These are phyloP conservation scores for Corydoras maculifer DNA, from an alignment of 2,113 vertebrate genomes.

Conservation along the genomic window DNA sequence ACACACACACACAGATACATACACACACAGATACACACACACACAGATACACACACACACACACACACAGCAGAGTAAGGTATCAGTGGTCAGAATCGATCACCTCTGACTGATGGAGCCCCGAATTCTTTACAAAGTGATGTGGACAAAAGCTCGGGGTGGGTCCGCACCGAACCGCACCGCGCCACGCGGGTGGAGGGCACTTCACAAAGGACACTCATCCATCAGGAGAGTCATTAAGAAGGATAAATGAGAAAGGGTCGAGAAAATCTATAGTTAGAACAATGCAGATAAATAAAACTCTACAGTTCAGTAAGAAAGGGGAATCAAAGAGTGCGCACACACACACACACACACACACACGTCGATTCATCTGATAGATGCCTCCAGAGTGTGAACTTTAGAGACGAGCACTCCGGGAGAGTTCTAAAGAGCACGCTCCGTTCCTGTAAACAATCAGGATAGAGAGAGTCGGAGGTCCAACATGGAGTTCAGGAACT, in stretches of 20 bases:
- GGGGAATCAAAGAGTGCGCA: neutral
- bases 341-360: slow-evolving; percentile 1
- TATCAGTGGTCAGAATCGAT: slow-evolving; percentile 40
- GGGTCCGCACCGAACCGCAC: neutral
- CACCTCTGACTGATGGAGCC: slow-evolving; percentile 40
- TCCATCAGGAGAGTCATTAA: slow-evolving; percentile 44
- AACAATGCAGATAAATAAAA: neutral
- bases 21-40: neutral
- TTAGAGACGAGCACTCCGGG: too few species aligned
- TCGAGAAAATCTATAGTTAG: slow-evolving; percentile 5
- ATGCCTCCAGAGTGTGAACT: too few species aligned
- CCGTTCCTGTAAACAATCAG: too few species aligned
- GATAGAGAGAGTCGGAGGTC: too few species aligned
- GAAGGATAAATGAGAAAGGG: slow-evolving; percentile 28
- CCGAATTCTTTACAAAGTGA: slow-evolving; percentile 36
- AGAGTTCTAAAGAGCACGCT: too few species aligned
- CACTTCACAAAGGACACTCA: slow-evolving; percentile 29
- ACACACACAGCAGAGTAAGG: slow-evolving; percentile 23
- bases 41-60: slow-evolving; percentile 9
- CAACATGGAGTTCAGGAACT: too few species aligned
- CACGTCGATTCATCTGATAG: neutral
- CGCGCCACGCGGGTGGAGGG: slow-evolving; percentile 13
- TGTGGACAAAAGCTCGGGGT: slow-evolving; percentile 24
- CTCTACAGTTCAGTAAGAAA: neutral
- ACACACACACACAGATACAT: too few species aligned